Percentiles rank a stretch among this genome's conserved stretches.
These are phyloP conservation scores for Sebastes taczanowskii DNA, from an alignment of 2,797 vertebrate species.

Conservation along the genomic window DNA sequence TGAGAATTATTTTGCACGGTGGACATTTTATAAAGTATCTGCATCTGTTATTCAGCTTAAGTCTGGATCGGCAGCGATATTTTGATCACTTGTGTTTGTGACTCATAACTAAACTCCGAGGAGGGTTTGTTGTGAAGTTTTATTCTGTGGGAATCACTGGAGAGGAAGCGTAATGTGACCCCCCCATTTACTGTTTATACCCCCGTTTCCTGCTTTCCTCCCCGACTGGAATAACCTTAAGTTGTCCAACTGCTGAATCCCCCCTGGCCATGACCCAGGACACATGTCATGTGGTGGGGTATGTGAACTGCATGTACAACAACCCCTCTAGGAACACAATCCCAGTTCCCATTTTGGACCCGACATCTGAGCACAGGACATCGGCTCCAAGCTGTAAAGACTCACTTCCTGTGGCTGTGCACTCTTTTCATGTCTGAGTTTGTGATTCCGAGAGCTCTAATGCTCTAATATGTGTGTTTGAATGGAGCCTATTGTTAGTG, in stretches of 20 bases:
- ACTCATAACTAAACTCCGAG: conserved; percentile 24
- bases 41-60: conserved; percentile 52
- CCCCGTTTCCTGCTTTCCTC: conserved; percentile 78
- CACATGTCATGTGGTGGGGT: conserved; percentile 70
- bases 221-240: conserved; percentile 68
- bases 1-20: not conserved
- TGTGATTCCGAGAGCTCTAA: not conserved
- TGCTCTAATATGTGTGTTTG: not conserved
- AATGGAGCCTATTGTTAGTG: not conserved
- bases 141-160: conserved; percentile 67
- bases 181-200: conserved; percentile 79
- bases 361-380: conserved; percentile 42
- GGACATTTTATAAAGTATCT: conserved; percentile 33
- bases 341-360: conserved; percentile 55
- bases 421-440: conserved; percentile 1
- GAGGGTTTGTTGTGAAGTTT: conserved; percentile 54
- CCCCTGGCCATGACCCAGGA: conserved; percentile 73
- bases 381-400: conserved; percentile 24
- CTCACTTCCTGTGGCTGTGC: conserved; percentile 43
- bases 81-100: conserved; percentile 43
- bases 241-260: conserved; percentile 72
- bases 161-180: conserved; percentile 76
- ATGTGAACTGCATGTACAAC: conserved; percentile 72
- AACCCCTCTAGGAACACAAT: conserved; percentile 52
- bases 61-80: conserved; percentile 38